Conservation (phyloP, 2,113 vertebrate genomes). For the Athene cunicularia region DNA sequence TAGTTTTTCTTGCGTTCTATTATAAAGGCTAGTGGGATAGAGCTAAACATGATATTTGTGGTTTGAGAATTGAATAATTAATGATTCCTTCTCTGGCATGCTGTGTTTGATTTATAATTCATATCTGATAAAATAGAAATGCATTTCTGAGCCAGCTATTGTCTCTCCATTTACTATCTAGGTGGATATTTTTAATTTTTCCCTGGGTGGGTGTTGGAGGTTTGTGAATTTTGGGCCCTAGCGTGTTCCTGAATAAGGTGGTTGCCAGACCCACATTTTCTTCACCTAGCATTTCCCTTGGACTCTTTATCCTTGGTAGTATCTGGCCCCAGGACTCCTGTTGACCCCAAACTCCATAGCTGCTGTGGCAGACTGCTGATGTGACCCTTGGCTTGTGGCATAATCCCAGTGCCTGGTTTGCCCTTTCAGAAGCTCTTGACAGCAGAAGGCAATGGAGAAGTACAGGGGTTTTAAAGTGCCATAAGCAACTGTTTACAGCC, state of each 20-base stretch:
- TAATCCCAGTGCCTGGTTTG: neutral
- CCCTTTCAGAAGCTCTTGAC: neutral
- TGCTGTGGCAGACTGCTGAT: neutral
- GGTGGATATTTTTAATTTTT: neutral
- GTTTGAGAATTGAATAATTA: constrained; percentile 21
- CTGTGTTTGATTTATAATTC: constrained; percentile 56
- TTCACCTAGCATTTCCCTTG: neutral
- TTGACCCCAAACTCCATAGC: neutral
- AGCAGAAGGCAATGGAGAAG: neutral
- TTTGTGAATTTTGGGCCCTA: neutral
- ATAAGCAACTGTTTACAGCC: neutral
- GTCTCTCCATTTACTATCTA: neutral
- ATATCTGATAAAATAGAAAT: constrained; percentile 11
- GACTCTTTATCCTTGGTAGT: neutral
- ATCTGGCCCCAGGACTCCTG: neutral
- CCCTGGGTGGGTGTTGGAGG: neutral
- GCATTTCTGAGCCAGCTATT: neutral
- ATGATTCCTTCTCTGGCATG: constrained; percentile 3
- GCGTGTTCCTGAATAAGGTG: neutral
- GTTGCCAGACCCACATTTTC: neutral
- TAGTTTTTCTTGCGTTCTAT: constrained; percentile 4
- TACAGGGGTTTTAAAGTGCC: neutral
- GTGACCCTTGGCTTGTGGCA: neutral
- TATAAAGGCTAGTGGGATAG: neutral
- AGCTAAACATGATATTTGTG: neutral